phyloP scores from a whole-genome alignment of 1,140 invertebrate species.

The Sinella curviseta region DNA sequence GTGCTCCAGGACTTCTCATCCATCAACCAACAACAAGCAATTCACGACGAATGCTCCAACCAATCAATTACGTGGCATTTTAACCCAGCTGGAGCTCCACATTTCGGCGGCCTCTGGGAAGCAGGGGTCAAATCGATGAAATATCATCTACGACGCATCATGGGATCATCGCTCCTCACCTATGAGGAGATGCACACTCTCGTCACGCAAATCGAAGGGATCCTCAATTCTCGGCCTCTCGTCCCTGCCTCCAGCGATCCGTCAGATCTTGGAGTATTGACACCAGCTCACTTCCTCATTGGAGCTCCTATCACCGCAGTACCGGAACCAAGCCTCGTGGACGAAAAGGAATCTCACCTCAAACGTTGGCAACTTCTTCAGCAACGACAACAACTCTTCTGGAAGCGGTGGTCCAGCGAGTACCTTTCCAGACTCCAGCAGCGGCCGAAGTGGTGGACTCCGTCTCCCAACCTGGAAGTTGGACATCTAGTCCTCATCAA shows the following conservation, averaged over 20 bases:
- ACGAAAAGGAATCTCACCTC: slow-evolving; percentile 24
- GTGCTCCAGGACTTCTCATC: slow-evolving; percentile 37
- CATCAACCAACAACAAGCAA: no score
- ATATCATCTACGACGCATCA: neutral
- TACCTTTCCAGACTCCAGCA: slow-evolving; percentile 51
- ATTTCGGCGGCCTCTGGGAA: slow-evolving; percentile 5
- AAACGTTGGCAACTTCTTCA: slow-evolving; percentile 48
- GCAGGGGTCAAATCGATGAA: slow-evolving; percentile 8
- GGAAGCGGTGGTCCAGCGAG: slow-evolving; percentile 50
- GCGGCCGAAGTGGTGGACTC: slow-evolving; percentile 49
- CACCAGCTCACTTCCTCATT: slow-evolving; percentile 47
- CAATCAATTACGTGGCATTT: slow-evolving; percentile 6
- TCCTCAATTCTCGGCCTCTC: slow-evolving; percentile 52
- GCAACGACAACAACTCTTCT: slow-evolving; percentile 50
- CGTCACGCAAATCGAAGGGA: slow-evolving; percentile 50
- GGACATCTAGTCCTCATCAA: neutral
- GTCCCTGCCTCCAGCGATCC: slow-evolving; percentile 48
- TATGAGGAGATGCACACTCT: slow-evolving; percentile 24
- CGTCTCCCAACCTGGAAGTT: slow-evolving; percentile 36
- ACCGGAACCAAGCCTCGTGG: slow-evolving; percentile 24
- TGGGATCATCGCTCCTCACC: neutral
- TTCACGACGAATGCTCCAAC: neutral
- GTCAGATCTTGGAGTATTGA: slow-evolving; percentile 50
- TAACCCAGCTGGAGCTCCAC: neutral
- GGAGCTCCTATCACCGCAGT: slow-evolving; percentile 25